These are phyloP conservation scores for Ellobius talpinus DNA, from an alignment of 2,113 vertebrate species.

Conservation along the genomic window DNA sequence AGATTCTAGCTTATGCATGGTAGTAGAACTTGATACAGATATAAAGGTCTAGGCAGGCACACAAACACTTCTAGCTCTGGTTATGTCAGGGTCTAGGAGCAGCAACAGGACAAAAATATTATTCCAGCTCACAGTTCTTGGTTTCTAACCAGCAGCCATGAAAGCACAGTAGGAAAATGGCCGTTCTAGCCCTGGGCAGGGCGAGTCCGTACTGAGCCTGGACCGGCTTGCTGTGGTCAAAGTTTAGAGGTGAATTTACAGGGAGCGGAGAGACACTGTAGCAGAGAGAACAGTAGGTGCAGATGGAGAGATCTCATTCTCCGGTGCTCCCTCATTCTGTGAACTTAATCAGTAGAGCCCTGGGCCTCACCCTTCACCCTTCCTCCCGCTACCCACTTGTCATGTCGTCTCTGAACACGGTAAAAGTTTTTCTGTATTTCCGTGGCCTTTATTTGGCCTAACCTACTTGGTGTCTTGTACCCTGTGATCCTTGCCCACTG, in stretches of 20 bases:
- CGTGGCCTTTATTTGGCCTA: not conserved
- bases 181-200: not conserved
- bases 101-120: not conserved
- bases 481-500: not conserved
- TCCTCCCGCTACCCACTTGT: not conserved
- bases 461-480: not conserved
- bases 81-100: not conserved
- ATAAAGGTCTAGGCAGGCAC: not conserved
- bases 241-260: not conserved
- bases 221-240: not conserved
- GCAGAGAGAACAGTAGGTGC: not conserved
- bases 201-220: not conserved
- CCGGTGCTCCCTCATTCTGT: not conserved
- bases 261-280: not conserved
- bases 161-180: not conserved
- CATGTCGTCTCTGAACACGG: not conserved
- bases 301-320: not conserved
- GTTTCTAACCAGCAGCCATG: not conserved
- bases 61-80: not conserved
- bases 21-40: not conserved
- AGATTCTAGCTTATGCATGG: not conserved
- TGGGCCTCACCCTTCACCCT: not conserved
- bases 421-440: not conserved
- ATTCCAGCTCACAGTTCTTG: not conserved
- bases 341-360: not conserved